Percentiles rank a stretch among this genome's conserved stretches.
phyloP scores from a whole-genome alignment of 2,113 vertebrate genomes.

The Otus sunia region DNA sequence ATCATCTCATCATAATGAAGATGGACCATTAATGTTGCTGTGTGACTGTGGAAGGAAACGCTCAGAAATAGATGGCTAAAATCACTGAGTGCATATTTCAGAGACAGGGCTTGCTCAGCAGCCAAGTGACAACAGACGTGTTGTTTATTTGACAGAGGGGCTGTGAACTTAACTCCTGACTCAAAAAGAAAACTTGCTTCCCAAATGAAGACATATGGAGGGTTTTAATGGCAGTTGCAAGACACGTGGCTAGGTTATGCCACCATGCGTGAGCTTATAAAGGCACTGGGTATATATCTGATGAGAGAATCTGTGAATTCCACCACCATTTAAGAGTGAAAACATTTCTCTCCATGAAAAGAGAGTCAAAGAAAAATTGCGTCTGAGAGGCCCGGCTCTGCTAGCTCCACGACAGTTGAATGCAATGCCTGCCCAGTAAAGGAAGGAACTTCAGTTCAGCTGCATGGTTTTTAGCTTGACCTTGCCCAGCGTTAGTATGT shows the following conservation, averaged over 20 bases:
- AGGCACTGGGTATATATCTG: neutral
- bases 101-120: constrained; percentile 57
- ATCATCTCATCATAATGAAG: neutral
- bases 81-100: constrained; percentile 30
- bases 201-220: constrained; percentile 21
- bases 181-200: constrained; percentile 24
- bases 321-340: neutral
- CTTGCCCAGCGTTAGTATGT: neutral
- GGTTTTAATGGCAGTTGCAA: constrained; percentile 30
- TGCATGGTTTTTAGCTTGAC: neutral
- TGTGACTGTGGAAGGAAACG: neutral
- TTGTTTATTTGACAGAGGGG: constrained; percentile 47
- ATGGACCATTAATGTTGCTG: neutral
- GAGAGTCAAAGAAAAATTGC: neutral
- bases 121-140: constrained; percentile 39
- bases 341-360: neutral
- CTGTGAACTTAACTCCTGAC: constrained; percentile 51
- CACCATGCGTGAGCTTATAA: neutral
- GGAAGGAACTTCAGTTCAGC: neutral
- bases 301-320: neutral
- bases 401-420: fast-evolving
- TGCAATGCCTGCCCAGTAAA: neutral
- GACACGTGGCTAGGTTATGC: constrained; percentile 10
- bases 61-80: constrained; percentile 58
- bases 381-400: neutral